phyloP scores from a whole-genome alignment of 2,113 vertebrate genomes.

The Muntiacus reevesi region DNA sequence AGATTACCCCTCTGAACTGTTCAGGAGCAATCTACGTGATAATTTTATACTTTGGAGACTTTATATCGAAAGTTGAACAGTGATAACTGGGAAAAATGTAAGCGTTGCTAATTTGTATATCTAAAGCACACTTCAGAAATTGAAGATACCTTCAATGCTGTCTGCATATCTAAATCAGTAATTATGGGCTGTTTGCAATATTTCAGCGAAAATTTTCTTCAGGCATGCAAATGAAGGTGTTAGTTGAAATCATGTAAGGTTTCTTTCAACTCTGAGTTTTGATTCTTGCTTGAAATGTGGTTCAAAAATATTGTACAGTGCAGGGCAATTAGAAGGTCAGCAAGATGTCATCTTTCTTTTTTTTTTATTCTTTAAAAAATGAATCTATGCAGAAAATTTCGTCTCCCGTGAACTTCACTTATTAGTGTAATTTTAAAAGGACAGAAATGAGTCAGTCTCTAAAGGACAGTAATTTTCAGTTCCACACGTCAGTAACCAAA shows the following conservation, averaged over 20 bases:
- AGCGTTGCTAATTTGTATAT: constrained; percentile 12
- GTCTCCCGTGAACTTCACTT: background rate
- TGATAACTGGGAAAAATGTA: background rate
- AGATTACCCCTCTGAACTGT: constrained; percentile 39
- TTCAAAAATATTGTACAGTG: background rate
- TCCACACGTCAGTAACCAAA: background rate
- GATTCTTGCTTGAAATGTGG: constrained; percentile 3
- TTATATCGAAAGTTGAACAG: background rate
- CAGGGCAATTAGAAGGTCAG: constrained; percentile 26
- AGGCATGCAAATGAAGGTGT: background rate
- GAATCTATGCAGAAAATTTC: background rate
- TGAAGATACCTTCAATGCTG: background rate
- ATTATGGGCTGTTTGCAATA: background rate
- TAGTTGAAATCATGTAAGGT: background rate
- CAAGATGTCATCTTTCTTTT: background rate
- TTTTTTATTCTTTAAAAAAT: background rate
- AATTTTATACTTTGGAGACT: constrained; percentile 34
- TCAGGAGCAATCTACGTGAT: background rate
- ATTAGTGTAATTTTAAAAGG: constrained; percentile 30
- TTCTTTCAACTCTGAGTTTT: background rate
- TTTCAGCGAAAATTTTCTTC: background rate
- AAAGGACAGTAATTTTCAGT: background rate
- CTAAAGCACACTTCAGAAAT: background rate
- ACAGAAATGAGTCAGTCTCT: background rate
- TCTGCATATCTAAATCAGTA: background rate